A percentile compares a stretch with the other conserved stretches of the same genome.
Conservation (phyloP, 2,797 vertebrate species). For the Spinus olivaceus region DNA sequence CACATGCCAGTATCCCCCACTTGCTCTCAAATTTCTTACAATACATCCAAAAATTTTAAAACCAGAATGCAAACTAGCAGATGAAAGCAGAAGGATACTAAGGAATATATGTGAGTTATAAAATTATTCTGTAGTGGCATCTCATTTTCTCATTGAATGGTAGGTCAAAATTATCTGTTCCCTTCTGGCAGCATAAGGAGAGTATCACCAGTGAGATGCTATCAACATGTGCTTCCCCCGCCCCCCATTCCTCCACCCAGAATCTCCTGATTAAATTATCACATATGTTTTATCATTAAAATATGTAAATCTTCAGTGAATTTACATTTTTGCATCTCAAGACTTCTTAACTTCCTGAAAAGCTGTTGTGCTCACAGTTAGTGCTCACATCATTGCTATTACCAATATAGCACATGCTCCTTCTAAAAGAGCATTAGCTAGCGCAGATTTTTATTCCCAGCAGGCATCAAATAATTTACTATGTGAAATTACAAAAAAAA, state of each 20-base stretch:
- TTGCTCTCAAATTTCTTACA: not conserved
- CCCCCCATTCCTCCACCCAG: accelerated
- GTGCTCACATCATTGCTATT: not conserved
- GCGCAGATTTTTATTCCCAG: not conserved
- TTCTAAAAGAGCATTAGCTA: not conserved
- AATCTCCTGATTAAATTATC: not conserved
- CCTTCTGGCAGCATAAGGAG: not conserved
- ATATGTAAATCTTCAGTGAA: not conserved
- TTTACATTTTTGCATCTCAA: not conserved
- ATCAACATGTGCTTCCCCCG: not conserved
- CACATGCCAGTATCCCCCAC: accelerated
- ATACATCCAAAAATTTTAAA: not conserved
- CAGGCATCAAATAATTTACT: not conserved
- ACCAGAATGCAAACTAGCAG: not conserved
- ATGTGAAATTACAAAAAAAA: not conserved
- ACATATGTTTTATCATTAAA: not conserved
- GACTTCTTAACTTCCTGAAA: not conserved
- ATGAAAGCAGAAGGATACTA: not conserved
- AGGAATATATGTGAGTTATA: not conserved
- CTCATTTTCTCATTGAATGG: not conserved
- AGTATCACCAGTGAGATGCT: not conserved
- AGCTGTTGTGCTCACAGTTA: not conserved
- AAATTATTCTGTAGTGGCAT: not conserved
- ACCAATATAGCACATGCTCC: not conserved
- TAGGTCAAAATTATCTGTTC: not conserved